A percentile compares a stretch with the other conserved stretches of the same genome.
Evolutionary conservation across 2,797 vertebrate species (phyloP).

Genomic region (Aldrovandia affinis): DNA sequence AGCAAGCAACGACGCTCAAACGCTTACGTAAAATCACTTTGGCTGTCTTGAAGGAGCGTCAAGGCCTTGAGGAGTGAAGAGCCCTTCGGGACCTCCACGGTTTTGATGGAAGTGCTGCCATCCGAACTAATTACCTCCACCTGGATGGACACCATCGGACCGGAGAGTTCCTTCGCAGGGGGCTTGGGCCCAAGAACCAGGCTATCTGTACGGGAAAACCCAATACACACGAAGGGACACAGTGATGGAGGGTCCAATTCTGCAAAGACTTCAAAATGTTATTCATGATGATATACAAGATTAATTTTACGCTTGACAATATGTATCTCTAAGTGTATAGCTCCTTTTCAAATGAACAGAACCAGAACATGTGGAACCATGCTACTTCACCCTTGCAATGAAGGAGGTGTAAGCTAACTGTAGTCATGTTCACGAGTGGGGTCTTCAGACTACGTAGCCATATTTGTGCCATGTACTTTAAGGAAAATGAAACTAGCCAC

Average conservation of each 20-base stretch:
- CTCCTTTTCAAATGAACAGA: not conserved
- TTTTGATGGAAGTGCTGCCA: slow-evolving; percentile 50
- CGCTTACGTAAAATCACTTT: slow-evolving; percentile 70
- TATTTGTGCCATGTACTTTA: too few relatives aligned
- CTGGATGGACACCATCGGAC: slow-evolving; percentile 43
- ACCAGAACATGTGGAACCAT: not conserved
- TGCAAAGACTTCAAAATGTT: not conserved
- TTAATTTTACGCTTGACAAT: not conserved
- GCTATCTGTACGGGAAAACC: slow-evolving; percentile 62
- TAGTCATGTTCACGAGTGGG: not conserved
- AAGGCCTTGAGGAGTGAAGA: slow-evolving; percentile 80
- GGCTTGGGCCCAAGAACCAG: slow-evolving; percentile 58
- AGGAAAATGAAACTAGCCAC: not conserved
- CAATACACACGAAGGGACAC: slow-evolving; percentile 11
- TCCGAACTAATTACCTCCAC: slow-evolving; percentile 71
- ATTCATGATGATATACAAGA: not conserved
- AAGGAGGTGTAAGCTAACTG: not conserved
- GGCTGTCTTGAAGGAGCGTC: slow-evolving; percentile 55
- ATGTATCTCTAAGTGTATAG: not conserved
- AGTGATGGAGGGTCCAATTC: not conserved
- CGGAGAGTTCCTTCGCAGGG: slow-evolving; percentile 38
- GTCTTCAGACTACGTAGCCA: not conserved
- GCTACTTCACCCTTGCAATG: not conserved
- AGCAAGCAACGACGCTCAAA: not conserved
- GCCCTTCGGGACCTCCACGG: slow-evolving; percentile 54